Conservation (phyloP, 2,888 invertebrate genomes). For the Himalopsyche tibetana region DNA sequence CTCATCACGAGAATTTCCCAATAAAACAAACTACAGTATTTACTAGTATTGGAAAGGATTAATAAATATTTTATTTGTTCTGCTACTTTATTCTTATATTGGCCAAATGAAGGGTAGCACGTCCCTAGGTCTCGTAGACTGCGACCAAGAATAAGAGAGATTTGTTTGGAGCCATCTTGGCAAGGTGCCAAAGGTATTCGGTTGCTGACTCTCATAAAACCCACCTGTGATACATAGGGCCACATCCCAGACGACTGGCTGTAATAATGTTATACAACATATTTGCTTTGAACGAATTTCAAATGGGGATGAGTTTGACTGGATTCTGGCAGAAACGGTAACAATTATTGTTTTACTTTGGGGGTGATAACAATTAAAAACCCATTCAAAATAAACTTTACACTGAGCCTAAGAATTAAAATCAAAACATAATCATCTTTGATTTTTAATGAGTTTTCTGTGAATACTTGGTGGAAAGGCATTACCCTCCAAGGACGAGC, state of each 20-base stretch:
- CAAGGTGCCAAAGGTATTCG: constrained; percentile 13
- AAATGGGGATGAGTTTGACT: not conserved
- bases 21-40: too few species aligned
- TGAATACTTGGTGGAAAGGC: too few species aligned
- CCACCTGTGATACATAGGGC: not conserved
- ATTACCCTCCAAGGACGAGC: too few species aligned
- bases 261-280: not conserved
- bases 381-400: too few species aligned
- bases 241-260: not conserved
- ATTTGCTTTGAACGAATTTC: not conserved
- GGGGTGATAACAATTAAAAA: too few species aligned
- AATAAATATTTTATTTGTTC: too few species aligned
- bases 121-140: not conserved
- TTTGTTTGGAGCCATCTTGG: not conserved
- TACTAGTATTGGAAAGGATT: too few species aligned
- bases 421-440: too few species aligned
- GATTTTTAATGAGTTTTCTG: too few species aligned
- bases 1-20: too few species aligned
- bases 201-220: constrained; percentile 24
- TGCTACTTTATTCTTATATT: too few species aligned
- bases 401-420: too few species aligned
- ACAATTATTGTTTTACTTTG: not conserved
- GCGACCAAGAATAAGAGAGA: not conserved
- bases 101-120: not conserved
- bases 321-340: not conserved